These are phyloP conservation scores for Hetaerina titia DNA, from an alignment of 2,888 invertebrate genomes.

Conservation along the genomic window DNA sequence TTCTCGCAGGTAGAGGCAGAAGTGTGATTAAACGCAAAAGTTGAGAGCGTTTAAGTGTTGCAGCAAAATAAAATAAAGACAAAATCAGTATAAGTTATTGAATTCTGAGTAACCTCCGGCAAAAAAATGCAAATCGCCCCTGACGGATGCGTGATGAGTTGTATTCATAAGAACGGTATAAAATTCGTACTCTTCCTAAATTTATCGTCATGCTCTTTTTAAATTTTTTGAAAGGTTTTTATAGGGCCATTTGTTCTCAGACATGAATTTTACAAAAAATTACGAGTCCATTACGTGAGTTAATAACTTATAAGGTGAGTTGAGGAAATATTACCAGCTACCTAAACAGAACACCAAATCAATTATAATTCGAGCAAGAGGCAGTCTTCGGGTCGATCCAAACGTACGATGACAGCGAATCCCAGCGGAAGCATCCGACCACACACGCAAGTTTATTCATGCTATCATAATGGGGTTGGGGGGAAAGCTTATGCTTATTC, in stretches of 20 bases:
- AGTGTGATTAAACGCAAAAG: too few species aligned
- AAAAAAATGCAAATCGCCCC: too few species aligned
- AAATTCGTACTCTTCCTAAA: not conserved
- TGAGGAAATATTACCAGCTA: conserved; percentile 14
- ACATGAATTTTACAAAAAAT: not conserved
- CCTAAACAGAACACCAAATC: conserved; percentile 2
- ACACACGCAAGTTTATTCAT: conserved; percentile 47
- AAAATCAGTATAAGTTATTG: too few species aligned
- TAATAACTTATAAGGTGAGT: conserved; percentile 32
- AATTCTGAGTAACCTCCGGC: too few species aligned
- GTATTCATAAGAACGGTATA: not conserved
- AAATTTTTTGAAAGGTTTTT: not conserved
- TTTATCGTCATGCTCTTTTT: not conserved
- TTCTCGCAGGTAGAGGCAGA: too few species aligned
- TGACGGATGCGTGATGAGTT: not conserved
- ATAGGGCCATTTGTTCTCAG: not conserved
- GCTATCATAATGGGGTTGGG: not conserved
- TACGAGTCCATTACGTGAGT: not conserved
- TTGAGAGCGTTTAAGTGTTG: too few species aligned
- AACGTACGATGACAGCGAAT: conserved; percentile 26
- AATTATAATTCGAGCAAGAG: conserved; percentile 35
- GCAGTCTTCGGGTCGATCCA: conserved; percentile 3
- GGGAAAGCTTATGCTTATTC: conserved; percentile 37
- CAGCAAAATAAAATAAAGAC: too few species aligned
- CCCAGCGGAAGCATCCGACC: conserved; percentile 19